Evolutionary conservation across 35 echinoderm and acorn worm genomes (phyloP).

Genomic region (Ophiothrix spiculata): DNA sequence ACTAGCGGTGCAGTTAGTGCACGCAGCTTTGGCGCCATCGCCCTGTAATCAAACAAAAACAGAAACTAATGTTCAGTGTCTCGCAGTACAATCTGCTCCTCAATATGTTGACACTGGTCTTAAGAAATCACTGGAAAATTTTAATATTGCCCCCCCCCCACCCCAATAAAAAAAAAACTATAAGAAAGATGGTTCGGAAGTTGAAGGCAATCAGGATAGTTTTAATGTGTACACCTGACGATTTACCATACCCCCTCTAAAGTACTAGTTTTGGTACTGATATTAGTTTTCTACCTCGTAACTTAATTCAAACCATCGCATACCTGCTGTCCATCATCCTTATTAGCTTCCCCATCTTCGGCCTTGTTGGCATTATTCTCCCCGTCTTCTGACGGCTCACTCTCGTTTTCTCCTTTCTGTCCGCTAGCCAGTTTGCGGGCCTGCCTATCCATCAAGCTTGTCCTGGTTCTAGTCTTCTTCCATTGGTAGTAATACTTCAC

Average conservation of each 20-base stretch:
- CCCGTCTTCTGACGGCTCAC: not conserved
- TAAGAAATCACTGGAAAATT: no score
- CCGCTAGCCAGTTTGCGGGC: constrained; percentile 64
- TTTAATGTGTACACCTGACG: no score
- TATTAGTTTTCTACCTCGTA: not conserved
- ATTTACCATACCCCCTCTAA: no score
- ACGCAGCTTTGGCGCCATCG: constrained; percentile 60
- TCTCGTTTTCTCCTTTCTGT: constrained; percentile 61
- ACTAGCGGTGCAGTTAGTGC: constrained; percentile 78
- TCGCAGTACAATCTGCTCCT: no score
- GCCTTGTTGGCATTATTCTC: not conserved
- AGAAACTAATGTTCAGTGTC: no score
- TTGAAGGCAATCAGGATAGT: no score
- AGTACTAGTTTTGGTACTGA: no score
- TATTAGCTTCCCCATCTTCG: not conserved
- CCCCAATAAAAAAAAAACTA: no score
- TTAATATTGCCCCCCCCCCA: no score
- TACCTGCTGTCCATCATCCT: not conserved
- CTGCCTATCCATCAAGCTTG: constrained; percentile 94
- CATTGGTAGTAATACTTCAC: constrained; percentile 98
- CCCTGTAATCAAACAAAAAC: constrained; percentile 14
- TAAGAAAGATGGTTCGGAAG: no score
- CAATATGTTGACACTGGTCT: no score
- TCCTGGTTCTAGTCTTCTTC: constrained; percentile 98
- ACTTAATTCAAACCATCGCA: not conserved